Evolutionary conservation across 2,888 invertebrate genomes (phyloP).

Genomic region (Iselma pallidipennis): DNA sequence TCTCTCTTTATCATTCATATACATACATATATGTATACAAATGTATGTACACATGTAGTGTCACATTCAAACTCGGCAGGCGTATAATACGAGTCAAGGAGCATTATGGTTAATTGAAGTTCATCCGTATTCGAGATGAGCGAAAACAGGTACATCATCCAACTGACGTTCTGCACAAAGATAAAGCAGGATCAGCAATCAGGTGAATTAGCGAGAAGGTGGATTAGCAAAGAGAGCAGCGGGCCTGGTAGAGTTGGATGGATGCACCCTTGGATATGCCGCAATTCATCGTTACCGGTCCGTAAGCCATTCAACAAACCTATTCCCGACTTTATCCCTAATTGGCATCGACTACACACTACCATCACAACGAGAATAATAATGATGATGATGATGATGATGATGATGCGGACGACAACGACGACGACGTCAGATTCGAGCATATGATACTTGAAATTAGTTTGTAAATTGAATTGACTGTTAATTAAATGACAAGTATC

Average conservation of each 20-base stretch:
- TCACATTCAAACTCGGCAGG: slow-evolving; percentile 20
- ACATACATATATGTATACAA: background rate
- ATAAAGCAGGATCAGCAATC: slow-evolving; percentile 54
- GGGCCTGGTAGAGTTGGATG: slow-evolving; percentile 25
- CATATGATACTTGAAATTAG: background rate
- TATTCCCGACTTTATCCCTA: slow-evolving; percentile 26
- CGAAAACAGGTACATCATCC: slow-evolving; percentile 46
- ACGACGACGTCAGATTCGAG: background rate
- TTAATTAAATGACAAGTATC: background rate
- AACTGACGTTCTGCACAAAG: slow-evolving; percentile 48
- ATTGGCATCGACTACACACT: slow-evolving; percentile 32
- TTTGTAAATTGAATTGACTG: background rate
- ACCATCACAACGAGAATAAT: background rate
- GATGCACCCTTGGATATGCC: slow-evolving; percentile 35
- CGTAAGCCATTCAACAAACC: slow-evolving; percentile 47
- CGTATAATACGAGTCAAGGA: slow-evolving; percentile 46
- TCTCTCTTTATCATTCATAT: too few relatives aligned
- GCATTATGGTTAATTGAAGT: slow-evolving; percentile 53
- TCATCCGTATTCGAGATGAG: slow-evolving; percentile 48
- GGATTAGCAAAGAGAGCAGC: slow-evolving; percentile 55
- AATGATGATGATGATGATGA: background rate
- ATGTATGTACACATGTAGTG: background rate
- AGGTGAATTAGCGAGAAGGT: slow-evolving; percentile 48
- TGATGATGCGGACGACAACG: background rate
- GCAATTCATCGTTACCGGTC: slow-evolving; percentile 51